Evolutionary conservation across 2,888 invertebrate genomes (phyloP), one percentile per base, ranked within the genome.

Genomic region (Schizotus pectinicornis): DNA sequence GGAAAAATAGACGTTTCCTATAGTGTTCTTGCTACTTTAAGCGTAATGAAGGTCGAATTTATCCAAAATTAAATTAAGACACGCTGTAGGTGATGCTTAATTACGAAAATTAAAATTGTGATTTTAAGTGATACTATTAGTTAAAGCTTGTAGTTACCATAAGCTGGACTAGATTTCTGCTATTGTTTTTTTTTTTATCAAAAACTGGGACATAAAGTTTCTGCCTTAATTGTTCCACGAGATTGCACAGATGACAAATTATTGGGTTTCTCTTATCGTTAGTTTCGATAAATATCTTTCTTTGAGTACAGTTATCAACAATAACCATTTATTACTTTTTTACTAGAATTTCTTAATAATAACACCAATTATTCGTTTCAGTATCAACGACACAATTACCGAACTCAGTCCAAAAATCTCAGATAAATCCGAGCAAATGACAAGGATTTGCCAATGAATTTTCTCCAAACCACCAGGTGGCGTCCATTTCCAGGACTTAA

Each of bases 401-500:
- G 32, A 12, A 61, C 59, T 49, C 57, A 56, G 60, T 63, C 56
- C 58, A 60, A 45, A 56, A 61, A 56, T 43, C 54, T 53, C 49
- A 54, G 47, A 11, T 30, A 45, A 53, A 38, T 50, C 56, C 56
- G 50, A 53, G 47, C 50, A 48, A 53, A 58, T 48, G 52, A 42
- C 46, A 48, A 49, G 9, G 37, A 53, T 48, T 52, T 56, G 51
- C 39, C 51, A 45, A 9, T 11, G 33, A 52, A 8, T 36, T 58
- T 46, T 8, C 38, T 32, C 59, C 33, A 59, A 47, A 54, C 59
- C 65, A 58, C 54, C 51, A 52, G 47, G 55, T 63, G 66, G 67
- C 56, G 64, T 57, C 65, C 68, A 64, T 71, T 73, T 71, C 69
- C 70, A 69, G 66, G 68, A 62, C 59, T 82, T 88, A 89, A 65